A percentile compares a stretch with the other conserved stretches of the same genome.
Conservation (phyloP, 2,888 invertebrate genomes). For the Teleogryllus oceanicus region DNA sequence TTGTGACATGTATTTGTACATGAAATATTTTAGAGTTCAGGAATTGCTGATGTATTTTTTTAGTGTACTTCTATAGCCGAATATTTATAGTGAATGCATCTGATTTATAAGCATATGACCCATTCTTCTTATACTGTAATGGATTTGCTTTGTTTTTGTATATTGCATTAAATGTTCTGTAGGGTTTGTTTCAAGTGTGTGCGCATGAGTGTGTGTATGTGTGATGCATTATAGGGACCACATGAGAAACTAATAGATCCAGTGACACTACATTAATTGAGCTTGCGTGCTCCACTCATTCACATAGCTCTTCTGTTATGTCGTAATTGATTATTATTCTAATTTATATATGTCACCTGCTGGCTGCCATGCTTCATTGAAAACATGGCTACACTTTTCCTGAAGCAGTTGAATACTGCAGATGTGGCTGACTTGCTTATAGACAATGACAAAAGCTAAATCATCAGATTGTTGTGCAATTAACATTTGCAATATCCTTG, state of each 20-base stretch:
- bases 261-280: background rate
- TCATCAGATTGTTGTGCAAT: too few species aligned
- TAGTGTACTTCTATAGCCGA: background rate
- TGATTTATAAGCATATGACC: background rate
- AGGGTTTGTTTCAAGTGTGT: background rate
- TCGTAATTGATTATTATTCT: background rate
- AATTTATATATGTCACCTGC: background rate
- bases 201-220: background rate
- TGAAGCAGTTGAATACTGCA: background rate
- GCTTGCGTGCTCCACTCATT: background rate
- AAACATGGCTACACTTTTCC: conserved; percentile 18
- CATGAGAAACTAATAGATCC: background rate
- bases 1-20: conserved; percentile 18
- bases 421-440: background rate
- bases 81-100: conserved; percentile 3
- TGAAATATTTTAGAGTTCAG: conserved; percentile 3
- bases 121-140: background rate
- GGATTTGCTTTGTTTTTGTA: background rate
- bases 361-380: background rate
- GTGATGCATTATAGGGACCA: background rate
- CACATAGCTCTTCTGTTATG: background rate
- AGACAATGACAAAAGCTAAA: background rate
- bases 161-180: background rate
- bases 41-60: background rate
- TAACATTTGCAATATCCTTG: too few species aligned